Evolutionary conservation across 1,140 invertebrate species (phyloP).

Genomic region (Aethina tumida): DNA sequence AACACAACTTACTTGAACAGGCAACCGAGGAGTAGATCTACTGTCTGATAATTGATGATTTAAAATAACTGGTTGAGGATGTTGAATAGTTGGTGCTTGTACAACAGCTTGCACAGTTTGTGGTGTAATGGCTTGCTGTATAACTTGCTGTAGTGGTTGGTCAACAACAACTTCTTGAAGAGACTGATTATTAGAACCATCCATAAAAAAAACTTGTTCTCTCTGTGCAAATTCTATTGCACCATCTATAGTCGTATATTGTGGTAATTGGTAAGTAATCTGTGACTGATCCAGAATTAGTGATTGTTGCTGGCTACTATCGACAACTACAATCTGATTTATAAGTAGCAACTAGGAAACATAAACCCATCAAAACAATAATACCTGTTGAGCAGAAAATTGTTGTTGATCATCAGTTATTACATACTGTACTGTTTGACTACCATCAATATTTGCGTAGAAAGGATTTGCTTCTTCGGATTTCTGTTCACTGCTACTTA

Average conservation of each 20-base stretch:
- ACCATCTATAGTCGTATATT: conserved; percentile 18
- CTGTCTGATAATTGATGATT: conserved; percentile 20
- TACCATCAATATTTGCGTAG: conserved; percentile 29
- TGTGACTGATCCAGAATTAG: conserved; percentile 21
- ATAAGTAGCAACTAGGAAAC: conserved; percentile 20
- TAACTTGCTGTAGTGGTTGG: conserved; percentile 5
- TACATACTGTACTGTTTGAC: conserved; percentile 24
- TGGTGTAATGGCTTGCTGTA: too few species aligned
- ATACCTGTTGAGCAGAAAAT: conserved; percentile 25
- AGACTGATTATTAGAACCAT: neutral
- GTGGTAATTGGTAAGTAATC: conserved; percentile 17
- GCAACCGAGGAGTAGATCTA: conserved; percentile 1
- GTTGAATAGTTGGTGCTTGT: conserved; percentile 9
- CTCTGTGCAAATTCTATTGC: too few species aligned
- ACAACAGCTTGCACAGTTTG: conserved; percentile 4
- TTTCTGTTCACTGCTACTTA: conserved; percentile 28
- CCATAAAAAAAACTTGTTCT: conserved; percentile 7
- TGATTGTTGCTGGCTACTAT: conserved; percentile 19
- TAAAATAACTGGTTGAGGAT: conserved; percentile 22
- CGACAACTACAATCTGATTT: conserved; percentile 28
- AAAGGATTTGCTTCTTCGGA: conserved; percentile 28
- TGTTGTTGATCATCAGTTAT: conserved; percentile 21
- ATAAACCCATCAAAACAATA: neutral
- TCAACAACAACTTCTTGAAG: conserved; percentile 16
- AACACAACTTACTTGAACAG: conserved; percentile 4